Conservation (phyloP, 2,797 vertebrate genomes). For the Myotis vivesi region DNA sequence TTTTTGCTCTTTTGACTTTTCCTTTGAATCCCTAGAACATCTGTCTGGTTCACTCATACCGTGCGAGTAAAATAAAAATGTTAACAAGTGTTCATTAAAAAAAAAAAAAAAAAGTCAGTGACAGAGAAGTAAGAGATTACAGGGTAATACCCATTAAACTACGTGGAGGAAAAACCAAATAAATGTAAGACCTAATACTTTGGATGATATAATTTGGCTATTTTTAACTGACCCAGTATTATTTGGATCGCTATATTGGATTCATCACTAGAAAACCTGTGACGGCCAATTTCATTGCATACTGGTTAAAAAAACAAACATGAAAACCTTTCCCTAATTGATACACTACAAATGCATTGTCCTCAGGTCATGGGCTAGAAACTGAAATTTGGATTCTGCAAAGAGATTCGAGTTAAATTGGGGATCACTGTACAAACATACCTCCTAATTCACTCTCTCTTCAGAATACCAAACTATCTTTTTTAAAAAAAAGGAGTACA, state of each 20-base stretch:
- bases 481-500: neutral
- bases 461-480: neutral
- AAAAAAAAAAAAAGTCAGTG: neutral
- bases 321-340: neutral
- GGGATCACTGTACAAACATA: neutral
- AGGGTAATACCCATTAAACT: neutral
- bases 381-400: neutral
- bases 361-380: neutral
- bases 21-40: neutral
- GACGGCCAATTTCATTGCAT: neutral
- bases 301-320: conserved; percentile 10
- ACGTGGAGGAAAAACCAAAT: neutral
- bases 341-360: neutral
- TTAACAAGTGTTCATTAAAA: neutral
- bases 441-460: neutral
- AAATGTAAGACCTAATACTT: neutral
- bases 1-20: neutral
- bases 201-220: neutral
- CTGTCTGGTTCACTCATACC: neutral
- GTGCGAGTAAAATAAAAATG: neutral
- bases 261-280: neutral
- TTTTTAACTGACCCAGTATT: neutral
- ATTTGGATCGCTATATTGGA: neutral
- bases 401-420: neutral
- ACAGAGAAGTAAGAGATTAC: neutral